Percentiles rank a stretch among this genome's conserved stretches.
Conservation (phyloP, 2,888 invertebrate species). For the Dryococelus australis region DNA sequence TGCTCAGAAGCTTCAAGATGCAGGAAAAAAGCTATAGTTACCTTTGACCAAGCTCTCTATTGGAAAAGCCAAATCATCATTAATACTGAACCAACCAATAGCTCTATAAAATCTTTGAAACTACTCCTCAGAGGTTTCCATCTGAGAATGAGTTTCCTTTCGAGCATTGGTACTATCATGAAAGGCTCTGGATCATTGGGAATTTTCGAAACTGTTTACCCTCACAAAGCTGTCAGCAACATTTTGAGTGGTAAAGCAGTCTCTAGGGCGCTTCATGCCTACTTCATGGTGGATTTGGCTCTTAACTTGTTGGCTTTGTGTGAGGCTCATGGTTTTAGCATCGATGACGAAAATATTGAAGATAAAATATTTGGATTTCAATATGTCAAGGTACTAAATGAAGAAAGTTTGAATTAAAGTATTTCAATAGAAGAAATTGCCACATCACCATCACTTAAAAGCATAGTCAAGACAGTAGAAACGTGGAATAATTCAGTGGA, state of each 20-base stretch:
- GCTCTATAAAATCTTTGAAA: conserved; percentile 22
- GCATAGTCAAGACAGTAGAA: conserved; percentile 22
- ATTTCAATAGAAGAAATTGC: not conserved
- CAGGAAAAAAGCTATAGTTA: not conserved
- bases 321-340: not conserved
- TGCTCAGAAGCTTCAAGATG: conserved; percentile 13
- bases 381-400: not conserved
- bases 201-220: not conserved
- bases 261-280: conserved; percentile 6
- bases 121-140: not conserved
- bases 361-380: conserved; percentile 18
- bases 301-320: conserved; percentile 20
- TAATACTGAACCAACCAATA: not conserved
- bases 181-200: not conserved
- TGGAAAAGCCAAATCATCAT: conserved; percentile 13
- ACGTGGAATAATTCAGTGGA: conserved; percentile 22
- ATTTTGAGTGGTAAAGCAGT: not conserved
- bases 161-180: conserved; percentile 13
- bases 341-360: not conserved
- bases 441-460: conserved; percentile 4
- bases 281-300: conserved; percentile 13
- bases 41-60: conserved; percentile 17
- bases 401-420: conserved; percentile 17
- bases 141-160: not conserved
- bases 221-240: not conserved